phyloP scores from a whole-genome alignment of 1,140 invertebrate species.

The Steinernema khuongi region DNA sequence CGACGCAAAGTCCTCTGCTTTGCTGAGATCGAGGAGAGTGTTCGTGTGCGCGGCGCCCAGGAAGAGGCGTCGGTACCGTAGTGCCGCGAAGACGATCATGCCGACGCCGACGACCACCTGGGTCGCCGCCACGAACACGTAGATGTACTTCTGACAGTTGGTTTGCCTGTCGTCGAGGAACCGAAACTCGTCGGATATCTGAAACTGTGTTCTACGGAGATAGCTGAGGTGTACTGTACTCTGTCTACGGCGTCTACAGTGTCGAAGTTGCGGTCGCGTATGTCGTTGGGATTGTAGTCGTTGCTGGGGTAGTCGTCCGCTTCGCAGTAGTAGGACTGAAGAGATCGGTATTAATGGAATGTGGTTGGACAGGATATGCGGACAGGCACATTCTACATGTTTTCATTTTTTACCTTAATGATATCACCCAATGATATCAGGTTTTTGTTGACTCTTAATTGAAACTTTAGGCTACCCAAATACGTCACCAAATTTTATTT shows the following conservation, averaged over 20 bases:
- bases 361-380: background rate
- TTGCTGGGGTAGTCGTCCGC: background rate
- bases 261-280: background rate
- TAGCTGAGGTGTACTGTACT: background rate
- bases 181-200: constrained; percentile 6
- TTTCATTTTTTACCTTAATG: background rate
- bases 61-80: background rate
- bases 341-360: background rate
- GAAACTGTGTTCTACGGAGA: background rate
- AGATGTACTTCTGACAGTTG: background rate
- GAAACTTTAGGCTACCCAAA: background rate
- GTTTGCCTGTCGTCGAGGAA: background rate
- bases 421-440: no score
- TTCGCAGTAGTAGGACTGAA: constrained; percentile 2
- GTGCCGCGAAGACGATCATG: background rate
- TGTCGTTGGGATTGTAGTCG: background rate
- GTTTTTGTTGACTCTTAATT: background rate
- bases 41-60: background rate
- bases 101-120: background rate
- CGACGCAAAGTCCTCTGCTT: background rate
- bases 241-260: background rate
- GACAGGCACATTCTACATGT: background rate
- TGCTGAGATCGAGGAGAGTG: background rate
- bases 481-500: no score
- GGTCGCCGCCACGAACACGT: background rate